Evolutionary conservation across 2,797 vertebrate genomes (phyloP), one percentile per base, ranked within the genome.

Genomic region (Acridotheres tristis): DNA sequence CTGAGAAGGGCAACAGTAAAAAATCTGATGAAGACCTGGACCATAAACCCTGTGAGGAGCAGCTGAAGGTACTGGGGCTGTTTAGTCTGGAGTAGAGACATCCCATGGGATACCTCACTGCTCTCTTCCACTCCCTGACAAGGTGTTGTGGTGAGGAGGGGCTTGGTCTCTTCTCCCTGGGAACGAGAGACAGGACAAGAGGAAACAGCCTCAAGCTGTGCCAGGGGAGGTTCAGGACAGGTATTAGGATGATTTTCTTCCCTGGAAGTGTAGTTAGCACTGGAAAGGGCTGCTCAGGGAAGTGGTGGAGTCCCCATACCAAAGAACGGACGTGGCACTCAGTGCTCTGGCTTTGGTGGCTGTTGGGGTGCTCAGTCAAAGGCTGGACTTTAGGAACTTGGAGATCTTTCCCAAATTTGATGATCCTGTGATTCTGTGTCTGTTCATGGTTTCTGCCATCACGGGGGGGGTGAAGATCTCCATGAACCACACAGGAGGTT

Each of bases 61-160:
- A 85, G 47, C 40, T 61, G 63, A 47, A 34, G 29, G 40, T 5
- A 1, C 13, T 34, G 30, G 55, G 16, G 3, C 25, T 30, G 25
- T 30, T 62, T 9, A 62, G 11, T 26, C 6, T 62, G 25, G 40
- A 40, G 16, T 1, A 42, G 48, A 47, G 20, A 62, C 14, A 47
- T 34, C 48, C n/a, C 30, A 13, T 30, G 30, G 30, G 25, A 40
- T 25, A 11, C 8, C 25, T 45, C 8, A 5, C 10, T 50, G 50
- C 23, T 43, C 13, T 26, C 42, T 27, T 19, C 48, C 7, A 8
- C 6, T n/a, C 20, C 36, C 32, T 63, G 36, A 19, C 25, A 57
- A 23, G 20, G 10, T 7, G 0, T 0, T 12, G 42, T 43, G 38
- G 16, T 16, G 16, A 54, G 26, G 10, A 48, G 11, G 9, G 8